A percentile compares a stretch with the other conserved stretches of the same genome.
Evolutionary conservation across 2,888 invertebrate species (phyloP).

Genomic region (Alviniconcha strummeri): DNA sequence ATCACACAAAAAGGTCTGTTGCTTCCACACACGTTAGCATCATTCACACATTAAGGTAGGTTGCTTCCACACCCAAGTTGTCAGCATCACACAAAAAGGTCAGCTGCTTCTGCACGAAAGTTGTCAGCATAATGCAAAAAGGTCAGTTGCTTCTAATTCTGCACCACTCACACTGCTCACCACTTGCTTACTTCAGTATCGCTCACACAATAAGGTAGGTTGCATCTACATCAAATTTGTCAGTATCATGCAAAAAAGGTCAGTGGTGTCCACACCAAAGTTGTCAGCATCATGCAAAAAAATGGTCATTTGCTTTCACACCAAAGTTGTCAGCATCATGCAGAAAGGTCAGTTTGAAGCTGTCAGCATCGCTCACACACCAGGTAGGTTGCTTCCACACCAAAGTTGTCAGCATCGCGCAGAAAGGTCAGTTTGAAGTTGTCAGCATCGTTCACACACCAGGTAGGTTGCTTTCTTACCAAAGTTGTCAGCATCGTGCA

Average conservation of each 20-base stretch:
- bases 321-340: background rate
- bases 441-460: slow-evolving; percentile 53
- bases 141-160: slow-evolving; percentile 48
- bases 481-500: slow-evolving; percentile 56
- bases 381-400: slow-evolving; percentile 49
- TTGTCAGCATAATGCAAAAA: slow-evolving; percentile 50
- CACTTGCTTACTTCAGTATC: background rate
- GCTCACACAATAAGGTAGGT: background rate
- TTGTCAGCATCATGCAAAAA: slow-evolving; percentile 51
- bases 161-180: background rate
- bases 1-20: slow-evolving; percentile 53
- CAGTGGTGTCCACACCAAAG: slow-evolving; percentile 54
- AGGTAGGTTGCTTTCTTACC: slow-evolving; percentile 56
- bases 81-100: slow-evolving; percentile 55
- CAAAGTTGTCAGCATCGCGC: slow-evolving; percentile 32
- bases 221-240: background rate
- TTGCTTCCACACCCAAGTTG: slow-evolving; percentile 58
- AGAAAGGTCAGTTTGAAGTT: too few relatives aligned
- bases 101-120: slow-evolving; percentile 56
- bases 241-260: too few relatives aligned
- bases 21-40: slow-evolving; percentile 59
- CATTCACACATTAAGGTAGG: slow-evolving; percentile 50
- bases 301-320: slow-evolving; percentile 45
- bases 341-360: slow-evolving; percentile 53
- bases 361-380: slow-evolving; percentile 49